A percentile compares a stretch with the other conserved stretches of the same genome.
These are phyloP conservation scores for Danaus chrysippus DNA, from an alignment of 2,888 invertebrate species.

Conservation along the genomic window DNA sequence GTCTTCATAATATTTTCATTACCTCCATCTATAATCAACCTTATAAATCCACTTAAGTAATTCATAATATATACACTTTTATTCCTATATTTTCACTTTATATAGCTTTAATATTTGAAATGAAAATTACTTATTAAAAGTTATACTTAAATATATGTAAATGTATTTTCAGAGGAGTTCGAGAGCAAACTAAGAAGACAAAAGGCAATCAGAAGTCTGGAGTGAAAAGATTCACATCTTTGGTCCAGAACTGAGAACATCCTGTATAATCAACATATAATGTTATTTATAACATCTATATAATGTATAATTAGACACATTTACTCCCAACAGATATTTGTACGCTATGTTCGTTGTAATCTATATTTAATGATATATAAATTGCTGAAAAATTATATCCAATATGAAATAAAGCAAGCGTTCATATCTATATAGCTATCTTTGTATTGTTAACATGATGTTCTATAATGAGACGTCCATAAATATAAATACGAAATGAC, in stretches of 20 bases:
- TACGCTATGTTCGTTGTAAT: background rate
- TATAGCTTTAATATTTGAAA: background rate
- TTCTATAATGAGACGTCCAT: constrained; percentile 4
- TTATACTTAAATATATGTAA: background rate
- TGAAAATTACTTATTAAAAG: background rate
- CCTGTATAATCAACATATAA: constrained; percentile 19
- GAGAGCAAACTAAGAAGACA: constrained; percentile 72
- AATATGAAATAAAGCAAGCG: background rate
- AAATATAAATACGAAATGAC: constrained; percentile 2
- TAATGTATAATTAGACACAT: constrained; percentile 11
- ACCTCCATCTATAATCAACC: too few relatives aligned
- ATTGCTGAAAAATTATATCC: background rate
- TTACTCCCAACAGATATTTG: background rate
- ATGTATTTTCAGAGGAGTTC: constrained; percentile 62
- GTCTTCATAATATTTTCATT: too few relatives aligned
- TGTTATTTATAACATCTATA: constrained; percentile 16
- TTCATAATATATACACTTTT: background rate
- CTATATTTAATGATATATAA: background rate
- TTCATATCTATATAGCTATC: background rate
- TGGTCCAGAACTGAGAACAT: constrained; percentile 65
- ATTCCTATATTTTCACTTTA: too few relatives aligned
- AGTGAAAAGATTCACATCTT: constrained; percentile 64
- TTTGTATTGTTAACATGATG: constrained; percentile 3
- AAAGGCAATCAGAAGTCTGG: constrained; percentile 65
- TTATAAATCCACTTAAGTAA: background rate